A percentile compares a stretch with the other conserved stretches of the same genome.
Conservation (phyloP, 2,888 invertebrate genomes). For the Ecdyonurus torrentis region DNA sequence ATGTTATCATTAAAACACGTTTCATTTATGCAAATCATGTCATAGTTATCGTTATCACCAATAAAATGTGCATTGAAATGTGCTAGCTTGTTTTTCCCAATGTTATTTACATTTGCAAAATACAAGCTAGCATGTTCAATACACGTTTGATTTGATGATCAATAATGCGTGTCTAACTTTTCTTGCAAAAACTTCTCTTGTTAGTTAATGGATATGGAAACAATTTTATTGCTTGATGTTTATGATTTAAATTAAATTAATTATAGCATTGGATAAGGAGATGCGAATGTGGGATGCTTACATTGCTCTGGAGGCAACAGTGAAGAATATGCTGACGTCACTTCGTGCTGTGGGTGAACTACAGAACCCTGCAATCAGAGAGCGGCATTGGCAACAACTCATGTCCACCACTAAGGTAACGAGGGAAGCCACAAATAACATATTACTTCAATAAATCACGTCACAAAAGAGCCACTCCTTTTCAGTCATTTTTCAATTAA, state of each 20-base stretch:
- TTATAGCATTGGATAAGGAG: conserved; percentile 70
- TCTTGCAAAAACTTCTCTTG: neutral
- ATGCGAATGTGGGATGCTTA: conserved; percentile 93
- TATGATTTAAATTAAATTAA: neutral
- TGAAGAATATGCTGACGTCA: conserved; percentile 93
- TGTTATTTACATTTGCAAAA: too few relatives aligned
- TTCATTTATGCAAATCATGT: too few relatives aligned
- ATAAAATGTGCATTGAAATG: too few relatives aligned
- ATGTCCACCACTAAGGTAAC: conserved; percentile 89
- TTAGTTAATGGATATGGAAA: neutral
- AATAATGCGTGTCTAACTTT: neutral
- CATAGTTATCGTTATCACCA: too few relatives aligned
- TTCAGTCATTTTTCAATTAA: neutral
- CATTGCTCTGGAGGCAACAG: conserved; percentile 69
- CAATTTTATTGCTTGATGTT: neutral
- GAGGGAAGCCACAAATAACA: neutral
- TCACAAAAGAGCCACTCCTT: too few relatives aligned
- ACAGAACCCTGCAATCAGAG: conserved; percentile 90
- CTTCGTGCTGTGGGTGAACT: conserved; percentile 86
- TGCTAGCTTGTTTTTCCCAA: too few relatives aligned
- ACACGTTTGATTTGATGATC: neutral
- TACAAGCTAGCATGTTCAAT: too few relatives aligned
- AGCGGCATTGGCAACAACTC: conserved; percentile 92
- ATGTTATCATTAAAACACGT: too few relatives aligned
- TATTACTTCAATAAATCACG: too few relatives aligned